Base-by-base conservation (phyloP, 2,888 invertebrate species). In the Sacculina carcini region DNA sequence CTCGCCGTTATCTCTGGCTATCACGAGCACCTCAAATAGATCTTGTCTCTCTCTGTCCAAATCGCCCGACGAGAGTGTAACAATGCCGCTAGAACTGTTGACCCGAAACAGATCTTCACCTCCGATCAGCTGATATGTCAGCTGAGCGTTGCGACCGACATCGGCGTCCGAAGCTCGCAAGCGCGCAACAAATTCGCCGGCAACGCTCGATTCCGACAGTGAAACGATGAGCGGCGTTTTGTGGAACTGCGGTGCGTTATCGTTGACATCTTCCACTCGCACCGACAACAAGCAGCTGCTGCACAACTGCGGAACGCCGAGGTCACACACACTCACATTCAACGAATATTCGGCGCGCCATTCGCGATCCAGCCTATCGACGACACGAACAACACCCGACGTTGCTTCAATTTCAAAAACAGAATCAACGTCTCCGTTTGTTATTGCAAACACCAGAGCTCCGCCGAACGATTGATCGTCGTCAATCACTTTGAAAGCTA, bases 381-480 rank as follows among this genome's bases (percentile, higher is more conserved):
- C 81, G 1, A 90, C 77, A 63, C 79, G 78, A 9, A 94, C 68
- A 58, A 84, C 82, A 0, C 89, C 90, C 2, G 75, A 77, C 56
- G 82, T 81, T 40, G 81, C 79, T 62, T 92, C 86, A 44, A 92
- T 73, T 38, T 79, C 74, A 65, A 89, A 87, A 1, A 80, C 79
- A 0, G 85, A 83, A 63, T 83, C 83, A 38, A 60, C 59, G 62
- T 86, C 84, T 2, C 87, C 87, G 39, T 77, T 76, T 0, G 84
- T 80, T 56, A 90, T 79, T 0, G 80, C 83, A 64, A 77, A 94
- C 3, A 83, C 77, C n/a, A 96, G 69, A 59, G 84, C 76, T 0
- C 92, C 92, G 65, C 89, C 87, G 65, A 85, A 87, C 9, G 90
- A 90, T 39, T 80, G 71, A 65, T 92, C 92, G 16, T 40, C 47